phyloP scores from a whole-genome alignment of 2,797 vertebrate species.

The Chrosomus eos region DNA sequence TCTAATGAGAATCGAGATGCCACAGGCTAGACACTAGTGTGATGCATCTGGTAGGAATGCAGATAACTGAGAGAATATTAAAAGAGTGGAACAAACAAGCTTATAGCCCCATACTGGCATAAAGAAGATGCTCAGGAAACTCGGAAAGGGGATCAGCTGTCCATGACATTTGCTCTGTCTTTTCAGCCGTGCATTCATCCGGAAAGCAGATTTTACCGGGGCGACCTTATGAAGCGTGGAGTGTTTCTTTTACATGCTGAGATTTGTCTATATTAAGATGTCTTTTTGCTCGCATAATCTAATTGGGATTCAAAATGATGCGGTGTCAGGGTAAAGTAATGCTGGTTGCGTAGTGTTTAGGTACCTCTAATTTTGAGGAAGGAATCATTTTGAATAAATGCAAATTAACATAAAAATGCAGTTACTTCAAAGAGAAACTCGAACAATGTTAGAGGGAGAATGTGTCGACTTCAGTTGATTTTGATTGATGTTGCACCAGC shows the following conservation, averaged over 20 bases:
- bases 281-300: not conserved
- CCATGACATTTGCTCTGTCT: slow-evolving; percentile 36
- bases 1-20: slow-evolving; percentile 36
- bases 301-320: slow-evolving; percentile 7
- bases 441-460: not conserved
- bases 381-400: slow-evolving; percentile 2
- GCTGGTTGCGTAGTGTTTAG: not conserved
- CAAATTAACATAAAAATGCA: not conserved
- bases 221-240: not conserved
- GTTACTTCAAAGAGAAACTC: slow-evolving; percentile 13
- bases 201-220: not conserved
- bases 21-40: slow-evolving; percentile 9
- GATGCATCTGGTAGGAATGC: slow-evolving; percentile 35
- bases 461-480: not conserved
- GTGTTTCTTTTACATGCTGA: not conserved
- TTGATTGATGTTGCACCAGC: slow-evolving; percentile 10
- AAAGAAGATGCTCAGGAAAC: slow-evolving; percentile 13
- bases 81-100: slow-evolving; percentile 47
- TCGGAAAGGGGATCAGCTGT: slow-evolving; percentile 39
- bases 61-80: slow-evolving; percentile 46
- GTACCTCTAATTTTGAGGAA: not conserved
- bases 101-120: slow-evolving; percentile 8
- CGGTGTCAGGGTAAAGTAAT: not conserved
- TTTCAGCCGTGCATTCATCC: slow-evolving; percentile 3
- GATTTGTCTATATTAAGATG: not conserved